These are phyloP conservation scores for Stenodera caucasica DNA, from an alignment of 2,888 invertebrate species.

Conservation along the genomic window DNA sequence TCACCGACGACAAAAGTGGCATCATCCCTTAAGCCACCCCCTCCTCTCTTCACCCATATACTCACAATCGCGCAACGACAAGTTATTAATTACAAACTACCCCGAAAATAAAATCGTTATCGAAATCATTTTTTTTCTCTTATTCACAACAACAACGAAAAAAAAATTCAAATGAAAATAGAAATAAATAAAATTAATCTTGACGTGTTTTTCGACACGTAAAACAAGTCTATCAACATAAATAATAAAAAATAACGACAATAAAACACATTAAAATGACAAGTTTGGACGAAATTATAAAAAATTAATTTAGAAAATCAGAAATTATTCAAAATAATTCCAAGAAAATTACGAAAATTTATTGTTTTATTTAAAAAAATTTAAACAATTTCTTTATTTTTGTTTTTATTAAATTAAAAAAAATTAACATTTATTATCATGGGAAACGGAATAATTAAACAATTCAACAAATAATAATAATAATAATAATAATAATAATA, in stretches of 20 bases:
- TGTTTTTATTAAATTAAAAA: background rate
- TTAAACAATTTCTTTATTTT: background rate
- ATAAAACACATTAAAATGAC: background rate
- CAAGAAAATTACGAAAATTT: background rate
- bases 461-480: too few relatives aligned
- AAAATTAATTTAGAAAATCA: conserved; percentile 4
- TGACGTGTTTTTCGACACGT: background rate
- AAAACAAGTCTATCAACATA: background rate
- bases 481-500: background rate
- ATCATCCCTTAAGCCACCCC: conserved; percentile 15
- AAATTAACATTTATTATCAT: background rate
- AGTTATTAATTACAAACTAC: too few relatives aligned
- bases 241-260: background rate
- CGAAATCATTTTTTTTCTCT: too few relatives aligned
- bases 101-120: too few relatives aligned
- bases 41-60: too few relatives aligned
- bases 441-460: too few relatives aligned
- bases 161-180: too few relatives aligned
- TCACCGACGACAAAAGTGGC: too few relatives aligned
- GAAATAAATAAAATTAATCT: background rate
- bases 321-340: background rate
- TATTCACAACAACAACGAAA: too few relatives aligned
- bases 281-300: background rate
- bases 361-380: conserved; percentile 1
- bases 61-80: too few relatives aligned